phyloP scores from a whole-genome alignment of 1,140 invertebrate genomes.

The Heliothis virescens region DNA sequence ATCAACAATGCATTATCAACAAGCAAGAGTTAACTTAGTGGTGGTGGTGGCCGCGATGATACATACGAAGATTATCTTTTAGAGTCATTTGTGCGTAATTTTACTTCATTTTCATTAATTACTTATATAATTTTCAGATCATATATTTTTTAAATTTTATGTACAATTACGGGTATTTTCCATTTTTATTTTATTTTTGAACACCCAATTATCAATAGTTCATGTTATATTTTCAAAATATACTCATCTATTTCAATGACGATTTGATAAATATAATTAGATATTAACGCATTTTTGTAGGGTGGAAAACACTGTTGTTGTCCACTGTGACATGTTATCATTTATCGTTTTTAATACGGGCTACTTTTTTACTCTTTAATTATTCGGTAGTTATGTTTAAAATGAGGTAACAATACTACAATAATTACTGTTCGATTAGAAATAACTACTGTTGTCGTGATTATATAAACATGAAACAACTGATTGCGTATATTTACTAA shows the following conservation, averaged over 20 bases:
- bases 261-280: neutral
- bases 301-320: neutral
- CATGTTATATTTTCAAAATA: neutral
- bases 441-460: neutral
- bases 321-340: neutral
- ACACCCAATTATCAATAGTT: no score
- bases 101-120: no score
- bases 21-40: no score
- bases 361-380: no score
- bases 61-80: no score
- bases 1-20: no score
- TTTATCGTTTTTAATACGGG: neutral
- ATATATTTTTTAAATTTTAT: no score
- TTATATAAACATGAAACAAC: constrained; percentile 26
- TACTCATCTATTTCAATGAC: constrained; percentile 2
- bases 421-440: constrained; percentile 18
- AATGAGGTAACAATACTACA: constrained; percentile 8
- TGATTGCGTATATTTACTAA: constrained; percentile 23
- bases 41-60: no score
- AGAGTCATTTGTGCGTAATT: no score
- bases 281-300: neutral
- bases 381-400: neutral
- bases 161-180: no score
- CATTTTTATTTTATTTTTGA: no score
- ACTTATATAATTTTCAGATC: no score